Conservation (phyloP, 2,888 invertebrate species). For the Leucania comma region DNA sequence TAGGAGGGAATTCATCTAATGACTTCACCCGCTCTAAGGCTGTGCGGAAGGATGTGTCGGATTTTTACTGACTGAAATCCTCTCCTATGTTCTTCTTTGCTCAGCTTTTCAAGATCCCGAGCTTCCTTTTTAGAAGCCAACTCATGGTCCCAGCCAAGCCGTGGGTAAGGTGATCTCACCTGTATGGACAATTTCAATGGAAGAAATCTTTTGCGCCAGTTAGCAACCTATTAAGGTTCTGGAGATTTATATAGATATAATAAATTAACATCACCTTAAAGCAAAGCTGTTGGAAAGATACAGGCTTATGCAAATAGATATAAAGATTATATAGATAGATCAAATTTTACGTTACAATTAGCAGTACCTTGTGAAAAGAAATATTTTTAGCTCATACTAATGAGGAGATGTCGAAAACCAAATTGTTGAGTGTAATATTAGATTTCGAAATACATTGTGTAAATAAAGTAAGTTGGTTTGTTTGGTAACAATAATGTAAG, state of each 20-base stretch:
- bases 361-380: constrained; percentile 16
- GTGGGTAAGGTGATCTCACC: background rate
- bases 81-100: too few relatives aligned
- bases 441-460: constrained; percentile 31
- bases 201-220: background rate
- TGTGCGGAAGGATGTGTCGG: too few relatives aligned
- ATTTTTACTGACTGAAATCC: too few relatives aligned
- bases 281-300: constrained; percentile 24
- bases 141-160: background rate
- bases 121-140: too few relatives aligned
- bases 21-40: too few relatives aligned
- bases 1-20: too few relatives aligned
- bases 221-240: constrained; percentile 16
- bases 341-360: constrained; percentile 29
- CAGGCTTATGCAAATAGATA: constrained; percentile 8
- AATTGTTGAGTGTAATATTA: constrained; percentile 41
- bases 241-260: background rate
- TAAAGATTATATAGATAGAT: constrained; percentile 13
- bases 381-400: constrained; percentile 45
- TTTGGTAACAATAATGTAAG: background rate
- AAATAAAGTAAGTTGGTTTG: constrained; percentile 12
- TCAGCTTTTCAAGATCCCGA: too few relatives aligned
- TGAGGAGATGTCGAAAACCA: constrained; percentile 32
- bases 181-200: background rate
- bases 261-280: constrained; percentile 12